Base-by-base conservation (phyloP, 1,140 invertebrate genomes). In the Pygmarrhopalites habei region DNA sequence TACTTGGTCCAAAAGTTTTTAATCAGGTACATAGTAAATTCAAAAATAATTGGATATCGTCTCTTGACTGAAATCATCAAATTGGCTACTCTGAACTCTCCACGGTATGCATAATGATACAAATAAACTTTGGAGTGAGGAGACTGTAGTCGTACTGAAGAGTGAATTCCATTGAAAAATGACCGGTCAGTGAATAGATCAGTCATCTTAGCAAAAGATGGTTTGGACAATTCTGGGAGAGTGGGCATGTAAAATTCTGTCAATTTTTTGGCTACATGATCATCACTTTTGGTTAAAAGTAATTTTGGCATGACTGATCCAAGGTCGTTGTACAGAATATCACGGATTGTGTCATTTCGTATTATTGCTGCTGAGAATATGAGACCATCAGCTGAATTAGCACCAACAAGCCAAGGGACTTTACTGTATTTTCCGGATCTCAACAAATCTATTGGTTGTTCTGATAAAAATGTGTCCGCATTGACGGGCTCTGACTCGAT, bases 381-480 rank as follows among this genome's bases (percentile, higher is more conserved):
- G n/a, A 63, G 58, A n/a, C 68, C 68, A 44, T 69, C 68, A 28
- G 66, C 56, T 15, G 60, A 47, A 55, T 66, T 69, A 0, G 56
- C 44, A 26, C 68, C 68, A n/a, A 39, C 46, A 14, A 69, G 56
- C 58, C 61, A 64, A 19, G 61, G 58, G 23, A 69, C 61, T 44
- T 47, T 49, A 47, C 51, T 58, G 30, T 56, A 61, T 0, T 60
- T 60, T 39, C 68, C 68, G 23, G 62, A 58, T 51, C 55, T 62
- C 2, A 66, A 28, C 28, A 66, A 43, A 21, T 66, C 64, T 17
- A 25, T 47, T 7, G 68, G 68, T n/a, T 29, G 30, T 41, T 41
- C 19, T 1, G 64, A 35, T n/a, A 69, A 25, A 32, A 66, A 66
- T 1, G 68, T 58, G 10, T 60, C 46, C 23, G 62, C 39, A 39